Percentiles rank a stretch among this genome's conserved stretches.
phyloP scores from a whole-genome alignment of 2,113 vertebrate genomes.

The Phalacrocorax aristotelis region DNA sequence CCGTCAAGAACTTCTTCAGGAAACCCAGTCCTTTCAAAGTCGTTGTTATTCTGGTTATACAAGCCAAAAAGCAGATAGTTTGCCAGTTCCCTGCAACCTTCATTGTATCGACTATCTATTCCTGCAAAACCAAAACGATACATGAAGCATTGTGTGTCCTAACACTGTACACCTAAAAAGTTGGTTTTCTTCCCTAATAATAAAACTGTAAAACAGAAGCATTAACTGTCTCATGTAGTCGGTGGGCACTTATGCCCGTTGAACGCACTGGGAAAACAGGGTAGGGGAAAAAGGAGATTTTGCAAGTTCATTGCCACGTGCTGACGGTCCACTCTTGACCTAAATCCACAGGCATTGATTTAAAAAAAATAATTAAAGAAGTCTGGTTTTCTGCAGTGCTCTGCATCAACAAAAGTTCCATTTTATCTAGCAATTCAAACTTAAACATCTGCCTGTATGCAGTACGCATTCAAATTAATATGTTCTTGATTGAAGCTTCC shows the following conservation, averaged over 20 bases:
- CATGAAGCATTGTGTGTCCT: fast-evolving
- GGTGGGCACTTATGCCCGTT: fast-evolving
- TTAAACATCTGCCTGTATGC: constrained; percentile 1
- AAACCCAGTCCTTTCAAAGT: constrained; percentile 84
- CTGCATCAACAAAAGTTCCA: background rate
- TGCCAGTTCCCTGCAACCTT: constrained; percentile 92
- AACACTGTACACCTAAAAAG: background rate
- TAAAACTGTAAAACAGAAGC: background rate
- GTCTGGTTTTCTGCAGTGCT: background rate
- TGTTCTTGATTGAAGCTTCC: constrained; percentile 43
- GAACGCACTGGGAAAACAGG: background rate
- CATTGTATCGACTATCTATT: constrained; percentile 95
- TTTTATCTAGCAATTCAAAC: background rate
- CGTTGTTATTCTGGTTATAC: constrained; percentile 83
- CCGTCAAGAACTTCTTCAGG: constrained; percentile 94
- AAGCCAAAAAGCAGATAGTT: constrained; percentile 93
- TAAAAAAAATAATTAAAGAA: background rate
- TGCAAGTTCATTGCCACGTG: background rate
- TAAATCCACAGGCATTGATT: background rate
- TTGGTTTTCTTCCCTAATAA: background rate
- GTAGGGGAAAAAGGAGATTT: background rate
- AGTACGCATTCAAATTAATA: constrained; percentile 6
- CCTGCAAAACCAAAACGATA: constrained; percentile 75
- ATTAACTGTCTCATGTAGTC: background rate
- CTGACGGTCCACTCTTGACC: background rate